Evolutionary conservation across 2,113 vertebrate genomes (phyloP).

Genomic region (Paracanthobrama guichenoti): DNA sequence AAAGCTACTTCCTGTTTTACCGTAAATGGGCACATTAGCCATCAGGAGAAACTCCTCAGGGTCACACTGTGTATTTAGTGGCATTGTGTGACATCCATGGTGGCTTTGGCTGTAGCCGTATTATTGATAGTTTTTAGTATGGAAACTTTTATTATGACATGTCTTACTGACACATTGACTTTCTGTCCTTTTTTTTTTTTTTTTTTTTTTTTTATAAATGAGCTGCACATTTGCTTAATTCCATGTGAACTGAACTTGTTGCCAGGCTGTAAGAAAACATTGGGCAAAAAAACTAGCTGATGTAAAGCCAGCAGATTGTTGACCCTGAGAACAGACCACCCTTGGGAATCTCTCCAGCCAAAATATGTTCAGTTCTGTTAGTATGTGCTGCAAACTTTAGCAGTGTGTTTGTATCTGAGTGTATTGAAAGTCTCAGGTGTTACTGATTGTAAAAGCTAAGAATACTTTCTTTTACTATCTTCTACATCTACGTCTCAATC

Average conservation of each 20-base stretch:
- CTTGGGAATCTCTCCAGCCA: slow-evolving; percentile 26
- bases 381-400: neutral
- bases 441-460: neutral
- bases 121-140: neutral
- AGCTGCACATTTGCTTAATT: slow-evolving; percentile 34
- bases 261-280: slow-evolving; percentile 41
- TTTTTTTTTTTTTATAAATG: neutral
- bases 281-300: slow-evolving; percentile 49
- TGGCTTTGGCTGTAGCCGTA: slow-evolving; percentile 10
- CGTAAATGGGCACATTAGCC: slow-evolving; percentile 58
- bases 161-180: neutral
- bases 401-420: neutral
- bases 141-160: neutral
- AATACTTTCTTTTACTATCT: no score
- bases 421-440: neutral
- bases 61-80: neutral
- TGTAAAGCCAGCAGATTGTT: slow-evolving; percentile 37
- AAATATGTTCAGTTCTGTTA: neutral
- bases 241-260: slow-evolving; percentile 55
- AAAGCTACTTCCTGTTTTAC: slow-evolving; percentile 53
- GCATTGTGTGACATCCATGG: neutral
- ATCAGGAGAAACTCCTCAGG: slow-evolving; percentile 16
- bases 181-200: neutral
- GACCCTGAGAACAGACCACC: slow-evolving; percentile 58
- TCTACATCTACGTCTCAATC: neutral